These are phyloP conservation scores for Delichon dasypus DNA, from an alignment of 2,797 vertebrate genomes.

Conservation along the genomic window DNA sequence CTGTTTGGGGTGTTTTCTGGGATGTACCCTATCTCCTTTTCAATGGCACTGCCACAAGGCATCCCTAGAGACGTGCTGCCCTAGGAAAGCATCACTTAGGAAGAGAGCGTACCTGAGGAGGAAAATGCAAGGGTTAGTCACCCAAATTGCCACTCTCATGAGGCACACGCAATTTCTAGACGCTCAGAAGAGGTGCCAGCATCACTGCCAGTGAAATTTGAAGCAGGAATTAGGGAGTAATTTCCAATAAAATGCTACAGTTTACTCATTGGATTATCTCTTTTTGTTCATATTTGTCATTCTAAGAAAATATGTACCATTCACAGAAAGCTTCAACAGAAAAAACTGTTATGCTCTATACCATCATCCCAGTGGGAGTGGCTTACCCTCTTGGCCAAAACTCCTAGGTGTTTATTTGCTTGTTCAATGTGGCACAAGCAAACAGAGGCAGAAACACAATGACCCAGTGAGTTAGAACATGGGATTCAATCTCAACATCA, in stretches of 20 bases:
- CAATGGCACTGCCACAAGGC: accelerated
- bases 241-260: background rate
- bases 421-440: background rate
- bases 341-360: background rate
- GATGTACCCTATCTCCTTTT: background rate
- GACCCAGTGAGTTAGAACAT: background rate
- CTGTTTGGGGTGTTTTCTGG: no score
- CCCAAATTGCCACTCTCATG: background rate
- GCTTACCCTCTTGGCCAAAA: background rate
- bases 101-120: background rate
- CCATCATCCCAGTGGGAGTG: background rate
- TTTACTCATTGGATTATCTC: background rate
- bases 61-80: background rate
- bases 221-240: background rate
- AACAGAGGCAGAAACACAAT: background rate
- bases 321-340: background rate
- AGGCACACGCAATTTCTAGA: background rate
- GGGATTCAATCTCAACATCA: background rate
- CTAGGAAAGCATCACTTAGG: background rate
- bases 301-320: background rate
- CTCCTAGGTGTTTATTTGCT: background rate
- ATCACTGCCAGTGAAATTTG: background rate
- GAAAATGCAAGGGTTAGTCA: background rate
- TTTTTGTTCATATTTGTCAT: background rate
- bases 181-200: accelerated